Conservation (phyloP, 2,888 invertebrate species). For the Yponomeuta malinellus region DNA sequence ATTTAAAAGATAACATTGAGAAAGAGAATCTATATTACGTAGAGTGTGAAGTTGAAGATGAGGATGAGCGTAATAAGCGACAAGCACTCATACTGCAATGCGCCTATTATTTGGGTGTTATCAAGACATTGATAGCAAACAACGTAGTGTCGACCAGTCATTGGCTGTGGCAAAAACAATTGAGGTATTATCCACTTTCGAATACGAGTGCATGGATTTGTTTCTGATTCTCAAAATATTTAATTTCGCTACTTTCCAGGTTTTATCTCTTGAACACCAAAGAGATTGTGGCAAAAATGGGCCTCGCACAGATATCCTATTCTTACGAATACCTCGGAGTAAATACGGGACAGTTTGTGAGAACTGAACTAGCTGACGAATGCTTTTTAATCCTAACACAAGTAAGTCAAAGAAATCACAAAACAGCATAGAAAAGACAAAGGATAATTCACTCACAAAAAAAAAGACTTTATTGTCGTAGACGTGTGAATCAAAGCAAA, state of each 20-base stretch:
- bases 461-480: too few species aligned
- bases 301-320: slow-evolving; percentile 94
- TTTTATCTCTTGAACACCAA: slow-evolving; percentile 80
- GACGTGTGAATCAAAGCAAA: too few species aligned
- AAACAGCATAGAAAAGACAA: too few species aligned
- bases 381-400: slow-evolving; percentile 98
- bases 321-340: slow-evolving; percentile 98
- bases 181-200: slow-evolving; percentile 74
- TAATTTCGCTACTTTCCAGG: slow-evolving; percentile 49
- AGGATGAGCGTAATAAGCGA: slow-evolving; percentile 87
- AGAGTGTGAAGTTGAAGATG: slow-evolving; percentile 68
- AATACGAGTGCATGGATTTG: too few species aligned
- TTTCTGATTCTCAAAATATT: background rate
- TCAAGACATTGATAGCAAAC: slow-evolving; percentile 83
- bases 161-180: slow-evolving; percentile 97
- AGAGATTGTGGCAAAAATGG: slow-evolving; percentile 88
- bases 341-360: slow-evolving; percentile 95
- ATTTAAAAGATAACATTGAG: slow-evolving; percentile 65
- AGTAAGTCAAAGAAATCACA: slow-evolving; percentile 44
- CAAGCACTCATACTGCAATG: slow-evolving; percentile 95
- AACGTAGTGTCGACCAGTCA: slow-evolving; percentile 80
- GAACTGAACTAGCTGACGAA: slow-evolving; percentile 96
- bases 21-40: slow-evolving; percentile 70
- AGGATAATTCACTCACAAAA: too few species aligned
- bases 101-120: slow-evolving; percentile 91